Conservation (phyloP, 2,888 invertebrate genomes). For the Homarus gammarus region DNA sequence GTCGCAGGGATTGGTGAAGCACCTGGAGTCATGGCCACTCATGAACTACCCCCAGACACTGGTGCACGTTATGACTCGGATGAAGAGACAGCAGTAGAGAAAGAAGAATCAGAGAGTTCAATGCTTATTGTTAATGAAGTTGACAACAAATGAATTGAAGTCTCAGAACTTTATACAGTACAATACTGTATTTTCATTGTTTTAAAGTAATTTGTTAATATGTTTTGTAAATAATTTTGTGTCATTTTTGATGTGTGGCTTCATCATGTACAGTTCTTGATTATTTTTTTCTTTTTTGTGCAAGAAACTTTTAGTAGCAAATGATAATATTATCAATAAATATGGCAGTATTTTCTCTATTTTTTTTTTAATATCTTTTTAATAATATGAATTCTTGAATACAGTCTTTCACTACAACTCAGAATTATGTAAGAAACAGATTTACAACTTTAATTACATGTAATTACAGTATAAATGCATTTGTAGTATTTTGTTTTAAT, state of each 20-base stretch:
- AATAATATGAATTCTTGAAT: too few relatives aligned
- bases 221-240: background rate
- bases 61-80: constrained; percentile 75
- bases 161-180: background rate
- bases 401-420: too few relatives aligned
- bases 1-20: constrained; percentile 53
- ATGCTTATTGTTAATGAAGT: constrained; percentile 74
- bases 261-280: background rate
- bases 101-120: constrained; percentile 43
- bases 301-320: background rate
- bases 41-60: constrained; percentile 71
- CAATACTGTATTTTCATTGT: background rate
- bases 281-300: background rate
- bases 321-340: background rate
- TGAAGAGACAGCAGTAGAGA: constrained; percentile 56
- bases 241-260: background rate
- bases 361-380: too few relatives aligned
- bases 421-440: too few relatives aligned
- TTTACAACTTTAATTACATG: too few relatives aligned
- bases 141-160: constrained; percentile 29
- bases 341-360: too few relatives aligned
- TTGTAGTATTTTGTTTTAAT: too few relatives aligned
- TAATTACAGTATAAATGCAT: too few relatives aligned
- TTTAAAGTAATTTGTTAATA: background rate
- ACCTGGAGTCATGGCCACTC: constrained; percentile 66